These are phyloP conservation scores for Nibea albiflora DNA, from an alignment of 2,113 vertebrate species.

Conservation along the genomic window DNA sequence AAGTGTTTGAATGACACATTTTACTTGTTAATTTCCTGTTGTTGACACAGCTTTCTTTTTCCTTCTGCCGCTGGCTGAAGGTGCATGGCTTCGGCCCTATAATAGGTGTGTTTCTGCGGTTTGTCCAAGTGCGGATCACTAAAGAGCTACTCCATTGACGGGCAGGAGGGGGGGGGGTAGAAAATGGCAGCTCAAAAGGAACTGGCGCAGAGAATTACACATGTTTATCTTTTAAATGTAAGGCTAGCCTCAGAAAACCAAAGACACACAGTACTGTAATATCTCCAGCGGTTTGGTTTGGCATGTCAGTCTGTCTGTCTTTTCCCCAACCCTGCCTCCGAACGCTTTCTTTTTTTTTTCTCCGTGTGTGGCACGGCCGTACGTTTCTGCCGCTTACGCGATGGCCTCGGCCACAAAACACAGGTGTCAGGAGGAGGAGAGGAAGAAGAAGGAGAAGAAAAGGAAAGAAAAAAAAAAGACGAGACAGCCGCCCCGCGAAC, in stretches of 20 bases:
- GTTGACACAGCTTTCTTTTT: conserved; percentile 19
- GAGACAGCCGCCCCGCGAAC: conserved; percentile 50
- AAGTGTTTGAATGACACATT: not conserved
- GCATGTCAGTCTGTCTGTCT: conserved; percentile 28
- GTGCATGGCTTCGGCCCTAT: not conserved
- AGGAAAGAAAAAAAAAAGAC: conserved; percentile 1
- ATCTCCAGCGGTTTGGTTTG: conserved; percentile 68
- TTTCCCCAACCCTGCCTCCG: conserved; percentile 1
- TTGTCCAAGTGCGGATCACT: not conserved
- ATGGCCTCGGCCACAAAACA: conserved; percentile 59
- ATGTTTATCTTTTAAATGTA: conserved; percentile 52
- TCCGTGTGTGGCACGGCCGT: conserved; percentile 67
- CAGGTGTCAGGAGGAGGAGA: conserved; percentile 63
- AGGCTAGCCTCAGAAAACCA: conserved; percentile 46
- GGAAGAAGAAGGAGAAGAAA: too few relatives aligned
- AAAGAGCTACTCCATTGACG: conserved; percentile 28
- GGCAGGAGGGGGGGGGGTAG: not conserved
- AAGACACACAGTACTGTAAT: conserved; percentile 35
- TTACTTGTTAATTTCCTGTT: conserved; percentile 31
- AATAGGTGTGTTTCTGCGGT: conserved; percentile 19
- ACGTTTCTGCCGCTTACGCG: conserved; percentile 41
- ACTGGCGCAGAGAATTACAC: conserved; percentile 32
- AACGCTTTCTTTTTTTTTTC: conserved; percentile 56
- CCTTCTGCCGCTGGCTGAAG: not conserved
- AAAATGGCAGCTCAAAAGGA: conserved; percentile 47